Evolutionary conservation across 2,888 invertebrate genomes (phyloP), one percentile per base, ranked within the genome.

Genomic region (Barypeithes pellucidus): DNA sequence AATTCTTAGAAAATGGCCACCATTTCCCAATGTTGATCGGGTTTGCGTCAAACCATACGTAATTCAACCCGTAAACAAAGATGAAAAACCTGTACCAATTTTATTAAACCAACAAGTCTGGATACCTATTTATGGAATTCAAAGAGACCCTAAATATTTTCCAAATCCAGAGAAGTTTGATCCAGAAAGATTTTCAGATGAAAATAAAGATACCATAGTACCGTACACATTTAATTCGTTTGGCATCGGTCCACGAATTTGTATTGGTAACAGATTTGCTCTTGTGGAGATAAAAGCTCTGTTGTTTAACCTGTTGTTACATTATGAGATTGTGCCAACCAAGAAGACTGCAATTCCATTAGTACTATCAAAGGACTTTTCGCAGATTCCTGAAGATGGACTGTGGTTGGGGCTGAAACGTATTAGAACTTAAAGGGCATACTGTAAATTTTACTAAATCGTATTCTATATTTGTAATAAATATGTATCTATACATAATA

Each of bases 141-240:
- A 59, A 14, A 59, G 33, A 14, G 36, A 59, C 29, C 36, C 59
- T 1, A 16, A 36, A 18, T 59, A 36, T 2, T 62, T 36, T 29
- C 62, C 62, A n/a, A 43, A 62, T 63, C 63, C 63, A 36, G 63
- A 63, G 1, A 63, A 63, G 18, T 47, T 63, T 5, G 50, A 50
- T 50, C 63, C 63, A 18, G 63, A 63, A 63, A 39, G 63, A 18
- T 63, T 63, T 47, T 22, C 22, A 9, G 43, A 63, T 14, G 33
- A 45, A 47, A 47, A 63, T 14, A 63, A 63, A 20, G 11, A 22
- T 12, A 43, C 43, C n/a, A 22, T 63, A 24, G 9, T 20, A 24
- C 24, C 22, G 8, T 63, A 22, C 11, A 22, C 63, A 11, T 63
- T 20, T 29, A 7, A 24, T 2, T 3, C 63, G 9, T 63, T 63